phyloP scores from a whole-genome alignment of 1,140 invertebrate species.

The Calephelis nemesis region DNA sequence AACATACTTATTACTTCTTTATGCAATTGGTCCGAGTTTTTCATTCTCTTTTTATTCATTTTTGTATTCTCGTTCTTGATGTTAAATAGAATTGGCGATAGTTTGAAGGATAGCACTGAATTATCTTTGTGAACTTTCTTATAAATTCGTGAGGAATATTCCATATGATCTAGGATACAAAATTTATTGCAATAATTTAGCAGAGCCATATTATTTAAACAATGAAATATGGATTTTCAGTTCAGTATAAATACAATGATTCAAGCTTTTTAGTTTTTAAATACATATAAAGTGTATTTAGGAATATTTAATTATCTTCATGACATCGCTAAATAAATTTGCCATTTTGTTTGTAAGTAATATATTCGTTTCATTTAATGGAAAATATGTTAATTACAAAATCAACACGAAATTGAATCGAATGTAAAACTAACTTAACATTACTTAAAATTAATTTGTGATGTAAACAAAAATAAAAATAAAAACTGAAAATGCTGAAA shows the following conservation, averaged over 20 bases:
- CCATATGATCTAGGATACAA: conserved; percentile 47
- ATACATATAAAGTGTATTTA: too few relatives aligned
- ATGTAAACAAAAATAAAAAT: too few relatives aligned
- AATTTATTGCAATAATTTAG: conserved; percentile 32
- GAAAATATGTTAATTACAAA: too few relatives aligned
- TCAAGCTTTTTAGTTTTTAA: neutral
- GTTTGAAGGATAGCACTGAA: conserved; percentile 20
- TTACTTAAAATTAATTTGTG: too few relatives aligned
- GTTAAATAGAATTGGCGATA: conserved; percentile 43
- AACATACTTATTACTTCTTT: conserved; percentile 39
- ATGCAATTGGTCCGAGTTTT: conserved; percentile 28
- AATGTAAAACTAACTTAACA: too few relatives aligned
- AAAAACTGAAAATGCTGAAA: too few relatives aligned
- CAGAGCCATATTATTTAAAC: conserved; percentile 36
- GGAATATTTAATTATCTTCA: too few relatives aligned
- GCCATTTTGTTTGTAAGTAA: too few relatives aligned
- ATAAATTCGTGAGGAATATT: conserved; percentile 43
- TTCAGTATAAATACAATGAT: neutral
- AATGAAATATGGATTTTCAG: neutral
- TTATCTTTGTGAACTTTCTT: conserved; percentile 30
- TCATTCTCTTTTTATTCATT: conserved; percentile 37
- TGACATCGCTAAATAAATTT: too few relatives aligned
- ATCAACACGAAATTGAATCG: too few relatives aligned
- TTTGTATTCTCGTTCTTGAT: conserved; percentile 35
- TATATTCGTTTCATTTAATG: too few relatives aligned